These are phyloP conservation scores for Zeus faber DNA, from an alignment of 2,113 vertebrate species.

Conservation along the genomic window DNA sequence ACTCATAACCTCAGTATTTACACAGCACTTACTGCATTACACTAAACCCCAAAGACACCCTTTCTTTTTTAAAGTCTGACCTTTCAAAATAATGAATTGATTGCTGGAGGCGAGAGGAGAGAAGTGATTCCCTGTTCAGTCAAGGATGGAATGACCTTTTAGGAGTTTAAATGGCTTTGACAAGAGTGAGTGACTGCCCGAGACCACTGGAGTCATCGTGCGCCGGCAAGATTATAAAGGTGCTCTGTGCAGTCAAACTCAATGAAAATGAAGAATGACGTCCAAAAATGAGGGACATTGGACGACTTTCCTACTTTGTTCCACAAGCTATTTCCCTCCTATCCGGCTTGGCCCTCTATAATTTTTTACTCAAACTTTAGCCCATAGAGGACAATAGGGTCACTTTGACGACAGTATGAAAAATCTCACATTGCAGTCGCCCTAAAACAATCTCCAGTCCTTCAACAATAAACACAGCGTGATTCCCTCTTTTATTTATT, in stretches of 20 bases:
- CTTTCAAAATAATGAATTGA: background rate
- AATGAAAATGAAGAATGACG: background rate
- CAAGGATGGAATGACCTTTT: background rate
- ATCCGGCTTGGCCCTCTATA: background rate
- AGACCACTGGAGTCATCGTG: background rate
- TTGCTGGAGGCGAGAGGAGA: background rate
- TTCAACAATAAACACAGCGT: too few relatives aligned
- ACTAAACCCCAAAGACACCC: background rate
- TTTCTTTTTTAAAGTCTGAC: background rate
- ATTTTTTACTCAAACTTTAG: too few relatives aligned
- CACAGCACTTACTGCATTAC: too few relatives aligned
- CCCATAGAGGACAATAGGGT: too few relatives aligned
- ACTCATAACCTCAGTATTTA: too few relatives aligned
- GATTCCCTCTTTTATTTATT: too few relatives aligned
- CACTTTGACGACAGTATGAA: too few relatives aligned
- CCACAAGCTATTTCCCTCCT: background rate
- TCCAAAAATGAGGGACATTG: background rate
- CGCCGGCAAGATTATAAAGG: too few relatives aligned
- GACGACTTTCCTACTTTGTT: background rate
- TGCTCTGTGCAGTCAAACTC: background rate
- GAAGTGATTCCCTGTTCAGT: background rate
- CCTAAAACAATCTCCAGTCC: too few relatives aligned
- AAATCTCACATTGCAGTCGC: too few relatives aligned
- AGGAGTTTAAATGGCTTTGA: background rate
- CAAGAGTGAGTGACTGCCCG: background rate